phyloP scores from a whole-genome alignment of 2,888 invertebrate genomes.

The Protodeltote pygarga region DNA sequence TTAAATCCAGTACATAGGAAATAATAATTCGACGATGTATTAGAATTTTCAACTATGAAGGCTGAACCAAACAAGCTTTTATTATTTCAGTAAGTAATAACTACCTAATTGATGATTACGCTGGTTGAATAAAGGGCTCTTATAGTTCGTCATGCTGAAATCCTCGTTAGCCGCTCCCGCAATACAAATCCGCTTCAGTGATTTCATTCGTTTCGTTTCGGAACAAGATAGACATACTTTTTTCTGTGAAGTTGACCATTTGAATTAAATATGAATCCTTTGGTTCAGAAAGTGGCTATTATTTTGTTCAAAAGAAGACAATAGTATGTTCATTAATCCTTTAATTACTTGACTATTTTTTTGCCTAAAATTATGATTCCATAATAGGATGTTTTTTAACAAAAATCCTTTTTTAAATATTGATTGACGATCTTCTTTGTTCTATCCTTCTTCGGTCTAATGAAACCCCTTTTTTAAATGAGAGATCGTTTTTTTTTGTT shows the following conservation, averaged over 20 bases:
- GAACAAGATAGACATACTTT: constrained; percentile 63
- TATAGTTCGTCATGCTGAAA: constrained; percentile 73
- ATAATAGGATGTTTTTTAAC: constrained; percentile 8
- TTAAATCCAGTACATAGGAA: too few species aligned
- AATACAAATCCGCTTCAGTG: constrained; percentile 79
- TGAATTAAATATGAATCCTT: constrained; percentile 40
- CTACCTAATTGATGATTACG: constrained; percentile 48
- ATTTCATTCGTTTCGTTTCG: constrained; percentile 64
- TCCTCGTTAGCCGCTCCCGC: constrained; percentile 76
- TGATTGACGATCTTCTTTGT: constrained; percentile 10
- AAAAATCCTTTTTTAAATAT: constrained; percentile 10
- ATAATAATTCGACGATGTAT: not conserved
- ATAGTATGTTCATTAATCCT: constrained; percentile 23
- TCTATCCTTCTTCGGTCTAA: constrained; percentile 8
- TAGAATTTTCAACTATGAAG: constrained; percentile 12
- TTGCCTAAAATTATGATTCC: constrained; percentile 3
- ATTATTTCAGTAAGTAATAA: constrained; percentile 49
- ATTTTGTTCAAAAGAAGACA: constrained; percentile 15
- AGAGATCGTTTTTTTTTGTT: too few species aligned
- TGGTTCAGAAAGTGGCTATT: constrained; percentile 22
- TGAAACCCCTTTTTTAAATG: not conserved
- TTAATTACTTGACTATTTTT: constrained; percentile 23
- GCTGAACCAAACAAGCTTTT: constrained; percentile 33
- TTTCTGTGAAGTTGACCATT: constrained; percentile 64
- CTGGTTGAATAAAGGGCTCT: constrained; percentile 67